Evolutionary conservation across 64 coral and sea anemone species (phyloP), one percentile per base, ranked within the genome.

Genomic region (Dendronephthya gigantea): DNA sequence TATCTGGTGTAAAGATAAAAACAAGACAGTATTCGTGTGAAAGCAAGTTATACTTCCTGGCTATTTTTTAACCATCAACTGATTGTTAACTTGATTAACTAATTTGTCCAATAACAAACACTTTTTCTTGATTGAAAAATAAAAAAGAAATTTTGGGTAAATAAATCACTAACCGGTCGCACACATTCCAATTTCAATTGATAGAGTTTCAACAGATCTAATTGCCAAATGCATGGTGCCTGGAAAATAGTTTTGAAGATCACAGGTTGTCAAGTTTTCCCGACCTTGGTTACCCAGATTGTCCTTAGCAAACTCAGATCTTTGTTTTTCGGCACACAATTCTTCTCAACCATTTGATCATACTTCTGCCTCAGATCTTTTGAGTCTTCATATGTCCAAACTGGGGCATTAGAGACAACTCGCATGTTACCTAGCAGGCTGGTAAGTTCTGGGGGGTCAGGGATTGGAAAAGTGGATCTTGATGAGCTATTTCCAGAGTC

Each of bases 401-500:
- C 16, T 22, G 89, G 83, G 25, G 28, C 81, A 0, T 69, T 43
- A 15, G 7, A 85, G 19, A 45, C 31, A 12, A 85, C 16, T 68
- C 14, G 16, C 88, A 90, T 90, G 19, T 90, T 82, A 49, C 88
- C 88, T 28, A 90, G 59, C 49, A 70, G 45, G 59, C 50, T 82
- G 16, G 68, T 27, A 50, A 81, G 86, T 50, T 88, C 68, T 3
- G 72, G 69, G 12, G 86, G 27, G 51, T 82, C 68, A n/a, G 30
- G 48, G 86, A 88, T 88, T 16, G 86, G 86, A 35, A 70, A 88
- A 25, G 40, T 49, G 17, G 86, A 82, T 31, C 50, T 51, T 6
- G 86, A 70, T 35, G 86, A 82, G 17, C 68, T 81, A 66, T 76
- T 88, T 10, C 69, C 86, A 79, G 85, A 39, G 1, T 39, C 38